Evolutionary conservation across 2,113 vertebrate species (phyloP), one percentile per base, ranked within the genome.

Genomic region (Butorides virescens): DNA sequence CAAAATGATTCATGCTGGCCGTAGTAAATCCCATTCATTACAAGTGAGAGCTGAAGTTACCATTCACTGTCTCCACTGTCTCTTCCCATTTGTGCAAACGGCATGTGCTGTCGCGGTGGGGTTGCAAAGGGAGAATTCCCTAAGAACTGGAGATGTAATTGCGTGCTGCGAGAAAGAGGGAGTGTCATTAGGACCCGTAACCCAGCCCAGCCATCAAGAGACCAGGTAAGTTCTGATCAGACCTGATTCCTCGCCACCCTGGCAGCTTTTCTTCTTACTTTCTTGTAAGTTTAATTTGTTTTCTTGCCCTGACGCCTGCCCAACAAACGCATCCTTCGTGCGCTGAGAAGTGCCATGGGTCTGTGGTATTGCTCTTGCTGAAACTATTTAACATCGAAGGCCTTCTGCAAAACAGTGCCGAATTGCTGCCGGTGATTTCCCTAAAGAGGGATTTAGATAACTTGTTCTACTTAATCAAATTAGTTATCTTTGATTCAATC

Each of bases 401-500:
- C 37, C 58, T 85, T 73, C 65, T 85, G 62, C 66, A 76, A 77
- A 94, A 89, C 66, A 61, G 26, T 27, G 32, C 53, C 2, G 67
- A 93, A 59, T 82, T 78, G 85, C 77, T 95, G 95, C 46, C 1
- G 0, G 62, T 91, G 70, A 62, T 96, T 90, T 88, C 62, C 37
- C 56, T 59, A 50, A 93, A 17, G 1, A 59, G 71, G 82, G 82
- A 90, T 96, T 96, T 94, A 90, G 82, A 66, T 52, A 86, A 88
- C 71, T 94, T 90, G 94, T 95, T 95, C 95, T 92, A 58, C 79
- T 90, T 95, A 90, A 96, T 97, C 86, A 93, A 88, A 92, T 96
- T 86, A 96, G 88, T 86, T 94, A 42, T 88, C 95, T 97, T 86
- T 74, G 50, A 86, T 77, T 94, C 74, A 77, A 62, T 88, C 75